Evolutionary conservation across 2,888 invertebrate species (phyloP).

Genomic region (Epinotia bilunana): DNA sequence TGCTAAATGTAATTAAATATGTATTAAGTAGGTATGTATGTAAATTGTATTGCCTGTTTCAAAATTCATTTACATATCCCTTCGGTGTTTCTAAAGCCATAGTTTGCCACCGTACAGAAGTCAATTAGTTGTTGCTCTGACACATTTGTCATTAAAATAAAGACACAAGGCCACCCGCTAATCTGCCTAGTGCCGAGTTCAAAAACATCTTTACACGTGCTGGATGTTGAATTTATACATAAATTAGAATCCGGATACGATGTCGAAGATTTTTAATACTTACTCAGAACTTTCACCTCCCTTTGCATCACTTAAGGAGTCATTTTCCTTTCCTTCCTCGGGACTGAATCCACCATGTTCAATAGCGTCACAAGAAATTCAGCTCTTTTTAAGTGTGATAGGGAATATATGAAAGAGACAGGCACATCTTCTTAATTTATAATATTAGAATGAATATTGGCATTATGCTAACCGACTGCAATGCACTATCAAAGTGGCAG

Average conservation of each 20-base stretch:
- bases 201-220: conserved; percentile 22
- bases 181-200: conserved; percentile 26
- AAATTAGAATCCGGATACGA: conserved; percentile 10
- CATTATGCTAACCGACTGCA: too few relatives aligned
- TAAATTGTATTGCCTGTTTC: background rate
- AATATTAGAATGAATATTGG: background rate
- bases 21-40: background rate
- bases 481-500: too few relatives aligned
- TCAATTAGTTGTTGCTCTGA: conserved; percentile 14
- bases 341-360: too few relatives aligned
- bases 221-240: conserved; percentile 31
- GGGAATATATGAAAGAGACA: background rate
- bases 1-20: background rate
- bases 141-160: conserved; percentile 31
- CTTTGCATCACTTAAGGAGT: background rate
- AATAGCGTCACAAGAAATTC: too few relatives aligned
- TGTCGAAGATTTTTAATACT: background rate
- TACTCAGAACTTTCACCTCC: background rate
- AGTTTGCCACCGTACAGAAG: background rate
- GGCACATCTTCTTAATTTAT: background rate
- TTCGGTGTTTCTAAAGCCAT: conserved; percentile 12
- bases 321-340: too few relatives aligned
- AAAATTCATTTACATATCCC: background rate
- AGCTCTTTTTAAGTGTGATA: too few relatives aligned
- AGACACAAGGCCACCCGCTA: conserved; percentile 33